Evolutionary conservation across 2,113 vertebrate species (phyloP).

Genomic region (Lasiurus cinereus): DNA sequence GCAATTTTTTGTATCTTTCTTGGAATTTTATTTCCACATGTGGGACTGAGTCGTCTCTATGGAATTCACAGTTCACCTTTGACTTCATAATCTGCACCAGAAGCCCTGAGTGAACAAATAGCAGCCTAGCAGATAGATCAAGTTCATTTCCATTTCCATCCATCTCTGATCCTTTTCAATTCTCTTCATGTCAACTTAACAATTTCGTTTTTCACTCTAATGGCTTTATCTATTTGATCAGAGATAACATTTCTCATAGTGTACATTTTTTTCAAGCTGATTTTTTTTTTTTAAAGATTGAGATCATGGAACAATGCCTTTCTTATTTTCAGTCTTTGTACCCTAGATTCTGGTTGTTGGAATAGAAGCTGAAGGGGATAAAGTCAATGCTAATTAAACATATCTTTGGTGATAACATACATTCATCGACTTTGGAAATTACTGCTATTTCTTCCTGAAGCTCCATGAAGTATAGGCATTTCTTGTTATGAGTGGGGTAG

Average conservation of each 20-base stretch:
- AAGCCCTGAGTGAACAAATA: constrained; percentile 2
- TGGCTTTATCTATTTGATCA: constrained; percentile 64
- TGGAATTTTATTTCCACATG: constrained; percentile 75
- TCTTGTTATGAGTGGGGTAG: neutral
- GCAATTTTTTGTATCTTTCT: constrained; percentile 65
- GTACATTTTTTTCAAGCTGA: constrained; percentile 9
- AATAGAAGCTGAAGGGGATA: neutral
- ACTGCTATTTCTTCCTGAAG: neutral
- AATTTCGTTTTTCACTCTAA: constrained; percentile 67
- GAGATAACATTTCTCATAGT: constrained; percentile 64
- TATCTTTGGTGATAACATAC: neutral
- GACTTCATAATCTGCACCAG: constrained; percentile 69
- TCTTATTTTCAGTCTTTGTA: constrained; percentile 47
- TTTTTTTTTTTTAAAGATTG: neutral
- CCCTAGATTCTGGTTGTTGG: neutral
- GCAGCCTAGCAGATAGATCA: neutral
- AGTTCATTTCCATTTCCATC: constrained; percentile 52
- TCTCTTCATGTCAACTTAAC: constrained; percentile 67
- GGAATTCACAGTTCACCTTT: constrained; percentile 71
- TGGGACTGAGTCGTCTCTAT: constrained; percentile 38
- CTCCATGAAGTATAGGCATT: neutral
- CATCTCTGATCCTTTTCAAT: constrained; percentile 45
- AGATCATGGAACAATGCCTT: constrained; percentile 53
- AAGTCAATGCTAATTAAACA: neutral
- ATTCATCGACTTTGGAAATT: neutral